These are phyloP conservation scores for Watsonalla cultraria DNA, from an alignment of 2,888 invertebrate species.

Conservation along the genomic window DNA sequence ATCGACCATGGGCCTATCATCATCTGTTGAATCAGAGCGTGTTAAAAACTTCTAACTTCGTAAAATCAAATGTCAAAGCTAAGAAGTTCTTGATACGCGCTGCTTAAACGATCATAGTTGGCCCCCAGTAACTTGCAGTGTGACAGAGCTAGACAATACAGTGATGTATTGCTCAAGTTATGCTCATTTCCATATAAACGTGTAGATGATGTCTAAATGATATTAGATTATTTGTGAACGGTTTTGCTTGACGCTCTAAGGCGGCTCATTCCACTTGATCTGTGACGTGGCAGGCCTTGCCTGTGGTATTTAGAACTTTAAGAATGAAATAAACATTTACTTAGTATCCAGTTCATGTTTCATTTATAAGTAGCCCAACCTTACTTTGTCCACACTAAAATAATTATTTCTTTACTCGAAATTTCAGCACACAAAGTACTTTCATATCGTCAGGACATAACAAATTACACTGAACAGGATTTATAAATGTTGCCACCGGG, in stretches of 20 bases:
- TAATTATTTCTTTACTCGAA: too few relatives aligned
- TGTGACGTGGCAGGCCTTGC: constrained; percentile 52
- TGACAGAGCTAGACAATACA: constrained; percentile 63
- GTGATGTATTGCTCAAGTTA: constrained; percentile 67
- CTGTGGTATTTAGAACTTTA: constrained; percentile 63
- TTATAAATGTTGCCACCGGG: too few relatives aligned
- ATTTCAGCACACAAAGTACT: too few relatives aligned
- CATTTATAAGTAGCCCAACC: constrained; percentile 18
- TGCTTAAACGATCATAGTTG: constrained; percentile 19
- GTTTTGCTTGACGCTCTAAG: constrained; percentile 13
- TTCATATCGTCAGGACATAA: too few relatives aligned
- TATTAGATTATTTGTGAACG: constrained; percentile 27
- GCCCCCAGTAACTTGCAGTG: constrained; percentile 8
- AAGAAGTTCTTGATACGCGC: too few relatives aligned
- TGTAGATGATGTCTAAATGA: constrained; percentile 33
- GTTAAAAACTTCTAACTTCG: too few relatives aligned
- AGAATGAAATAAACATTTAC: constrained; percentile 71
- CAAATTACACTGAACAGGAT: too few relatives aligned
- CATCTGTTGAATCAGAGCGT: too few relatives aligned
- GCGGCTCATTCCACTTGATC: constrained; percentile 36
- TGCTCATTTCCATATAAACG: constrained; percentile 62
- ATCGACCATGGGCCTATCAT: too few relatives aligned
- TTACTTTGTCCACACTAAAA: too few relatives aligned
- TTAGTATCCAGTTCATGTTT: constrained; percentile 54
- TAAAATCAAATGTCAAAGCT: too few relatives aligned